A percentile compares a stretch with the other conserved stretches of the same genome.
Evolutionary conservation across 2,113 vertebrate species (phyloP).

Genomic region (Ornithorhynchus anatinus): DNA sequence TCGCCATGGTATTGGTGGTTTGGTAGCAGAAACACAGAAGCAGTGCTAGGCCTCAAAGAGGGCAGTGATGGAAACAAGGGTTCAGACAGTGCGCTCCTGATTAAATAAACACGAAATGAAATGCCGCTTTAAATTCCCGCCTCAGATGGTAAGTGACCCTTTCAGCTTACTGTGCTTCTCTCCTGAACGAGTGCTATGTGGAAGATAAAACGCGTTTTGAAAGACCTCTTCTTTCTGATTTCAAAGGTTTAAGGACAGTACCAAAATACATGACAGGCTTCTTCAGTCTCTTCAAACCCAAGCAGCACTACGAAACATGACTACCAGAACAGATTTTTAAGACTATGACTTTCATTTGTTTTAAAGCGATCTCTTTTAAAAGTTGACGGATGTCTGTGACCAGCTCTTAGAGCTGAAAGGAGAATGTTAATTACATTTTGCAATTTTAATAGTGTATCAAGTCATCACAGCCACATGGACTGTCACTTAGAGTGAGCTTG

Average conservation of each 20-base stretch:
- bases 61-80: too few relatives aligned
- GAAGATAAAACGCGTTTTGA: not conserved
- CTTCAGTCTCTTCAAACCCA: not conserved
- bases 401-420: constrained; percentile 26
- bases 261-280: not conserved
- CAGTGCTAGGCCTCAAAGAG: too few relatives aligned
- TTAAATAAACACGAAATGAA: too few relatives aligned
- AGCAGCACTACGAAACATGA: not conserved
- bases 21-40: too few relatives aligned
- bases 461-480: not conserved
- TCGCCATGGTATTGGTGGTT: too few relatives aligned
- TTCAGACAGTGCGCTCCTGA: too few relatives aligned
- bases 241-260: not conserved
- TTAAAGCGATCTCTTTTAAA: constrained; percentile 5
- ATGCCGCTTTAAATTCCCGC: not conserved
- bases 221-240: fast-evolving
- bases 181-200: too few relatives aligned
- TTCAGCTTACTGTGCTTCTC: not conserved
- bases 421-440: constrained; percentile 26
- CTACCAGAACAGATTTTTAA: not conserved
- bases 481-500: not conserved
- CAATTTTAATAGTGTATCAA: constrained; percentile 1
- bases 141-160: fast-evolving
- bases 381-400: not conserved
- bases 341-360: constrained; percentile 1